These are phyloP conservation scores for Triplophysa siluroides DNA, from an alignment of 2,113 vertebrate genomes.

Conservation along the genomic window DNA sequence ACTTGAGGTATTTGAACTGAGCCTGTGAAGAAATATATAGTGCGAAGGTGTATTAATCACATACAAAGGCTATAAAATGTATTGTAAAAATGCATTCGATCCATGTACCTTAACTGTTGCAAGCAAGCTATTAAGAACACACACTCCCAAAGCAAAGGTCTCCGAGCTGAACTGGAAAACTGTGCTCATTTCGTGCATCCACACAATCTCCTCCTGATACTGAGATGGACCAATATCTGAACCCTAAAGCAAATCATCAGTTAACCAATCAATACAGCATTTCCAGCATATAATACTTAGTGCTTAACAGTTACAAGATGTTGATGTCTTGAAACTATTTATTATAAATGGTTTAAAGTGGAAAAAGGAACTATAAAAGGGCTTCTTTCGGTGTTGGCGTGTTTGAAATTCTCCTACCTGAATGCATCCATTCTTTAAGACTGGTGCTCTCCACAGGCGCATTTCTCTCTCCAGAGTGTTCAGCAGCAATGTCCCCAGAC, in stretches of 20 bases:
- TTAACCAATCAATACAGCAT: neutral
- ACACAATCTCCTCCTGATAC: conserved; percentile 69
- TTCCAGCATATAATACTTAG: neutral
- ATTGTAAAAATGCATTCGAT: neutral
- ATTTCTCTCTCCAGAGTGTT: conserved; percentile 70
- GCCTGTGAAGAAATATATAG: conserved; percentile 65
- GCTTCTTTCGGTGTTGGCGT: too few relatives aligned
- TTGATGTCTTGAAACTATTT: too few relatives aligned
- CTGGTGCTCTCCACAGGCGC: conserved; percentile 74
- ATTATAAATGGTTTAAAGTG: too few relatives aligned
- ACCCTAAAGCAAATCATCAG: conserved; percentile 58
- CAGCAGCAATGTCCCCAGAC: conserved; percentile 67
- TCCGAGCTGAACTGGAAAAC: conserved; percentile 71
- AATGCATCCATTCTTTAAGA: conserved; percentile 69
- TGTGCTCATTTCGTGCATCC: conserved; percentile 70
- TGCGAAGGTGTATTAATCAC: too few relatives aligned
- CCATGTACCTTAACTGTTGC: conserved; percentile 71
- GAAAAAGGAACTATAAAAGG: too few relatives aligned
- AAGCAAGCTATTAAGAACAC: conserved; percentile 72
- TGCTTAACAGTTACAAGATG: too few relatives aligned
- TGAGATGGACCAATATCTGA: conserved; percentile 68
- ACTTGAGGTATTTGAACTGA: conserved; percentile 75
- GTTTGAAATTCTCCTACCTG: conserved; percentile 60
- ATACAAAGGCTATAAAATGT: neutral
- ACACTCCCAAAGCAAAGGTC: conserved; percentile 72